Evolutionary conservation across 2,113 vertebrate species (phyloP), one percentile per base, ranked within the genome.

Genomic region (Heterotis niloticus): DNA sequence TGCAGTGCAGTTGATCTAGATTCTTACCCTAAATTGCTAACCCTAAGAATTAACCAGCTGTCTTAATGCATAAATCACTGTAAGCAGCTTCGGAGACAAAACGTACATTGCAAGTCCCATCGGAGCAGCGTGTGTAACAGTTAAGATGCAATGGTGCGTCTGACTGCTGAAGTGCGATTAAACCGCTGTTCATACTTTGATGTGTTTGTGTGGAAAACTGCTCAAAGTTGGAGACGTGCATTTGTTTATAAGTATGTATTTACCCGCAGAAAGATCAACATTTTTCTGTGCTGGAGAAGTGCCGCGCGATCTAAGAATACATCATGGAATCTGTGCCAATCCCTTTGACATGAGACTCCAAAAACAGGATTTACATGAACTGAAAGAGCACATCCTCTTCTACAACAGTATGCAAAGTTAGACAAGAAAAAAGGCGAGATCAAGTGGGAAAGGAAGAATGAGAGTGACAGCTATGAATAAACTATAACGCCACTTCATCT

Each of bases 401-500:
- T 80, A 88, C 75, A 64, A 11, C 85, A 85, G 83, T 84, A 84
- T 84, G 86, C 87, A 81, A 87, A 90, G 88, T 89, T 78, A 85
- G 81, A 80, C 80, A 85, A 84, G 85, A 89, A 83, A 86, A 84
- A 76, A 83, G 86, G 89, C 86, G 72, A 91, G 87, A 91, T 91
- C 89, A 90, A 90, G 88, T 85, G 82, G 68, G 77, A 88, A 87
- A 86, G 83, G 88, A 91, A 90, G 82, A 80, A 91, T 83, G 83
- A 86, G 87, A 88, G 84, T 89, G 89, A 89, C 87, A 88, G 83
- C 85, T 81, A 82, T 84, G 84, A 88, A 91, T 84, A 89, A 88
- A 91, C 89, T 78, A 86, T 85, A 86, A 86, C 89, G 87, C 88
- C 88, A 89, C 84, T 86, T 84, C 88, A 88, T 86, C 86, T 86